phyloP scores from a whole-genome alignment of 2,113 vertebrate genomes.

The Anolis carolinensis region DNA sequence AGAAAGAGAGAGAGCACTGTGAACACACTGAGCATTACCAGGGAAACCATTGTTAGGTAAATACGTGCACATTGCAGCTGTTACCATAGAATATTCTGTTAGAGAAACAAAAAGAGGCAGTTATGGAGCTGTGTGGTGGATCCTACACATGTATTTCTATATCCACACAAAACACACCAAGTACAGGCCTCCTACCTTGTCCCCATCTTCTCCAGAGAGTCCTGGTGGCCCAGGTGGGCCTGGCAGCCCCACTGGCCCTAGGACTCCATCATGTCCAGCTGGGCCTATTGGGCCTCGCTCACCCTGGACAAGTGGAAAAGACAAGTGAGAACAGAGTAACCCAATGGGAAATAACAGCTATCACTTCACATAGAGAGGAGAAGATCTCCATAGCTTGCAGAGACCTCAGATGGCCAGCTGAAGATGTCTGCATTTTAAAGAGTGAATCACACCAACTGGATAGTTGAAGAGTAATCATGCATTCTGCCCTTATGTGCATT shows the following conservation, averaged over 20 bases:
- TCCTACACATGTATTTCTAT: no score
- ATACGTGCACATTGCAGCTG: background rate
- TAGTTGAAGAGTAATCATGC: no score
- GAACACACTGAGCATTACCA: conserved; percentile 11
- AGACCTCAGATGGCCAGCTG: background rate
- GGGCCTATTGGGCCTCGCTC: conserved; percentile 84
- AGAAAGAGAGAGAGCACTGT: background rate
- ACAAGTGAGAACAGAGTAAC: background rate
- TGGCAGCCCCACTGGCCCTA: conserved; percentile 80
- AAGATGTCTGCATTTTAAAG: no score
- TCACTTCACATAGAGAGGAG: background rate
- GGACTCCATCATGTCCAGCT: conserved; percentile 83
- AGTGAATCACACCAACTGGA: no score
- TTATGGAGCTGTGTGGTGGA: background rate
- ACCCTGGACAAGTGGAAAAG: conserved; percentile 74
- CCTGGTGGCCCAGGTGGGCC: conserved; percentile 80
- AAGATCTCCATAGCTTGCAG: background rate
- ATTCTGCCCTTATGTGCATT: background rate
- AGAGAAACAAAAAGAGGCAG: background rate
- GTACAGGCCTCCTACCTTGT: conserved; percentile 79
- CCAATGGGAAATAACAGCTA: background rate
- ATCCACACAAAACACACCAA: background rate
- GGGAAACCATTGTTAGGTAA: background rate
- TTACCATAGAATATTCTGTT: background rate
- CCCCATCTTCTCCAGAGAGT: conserved; percentile 88